phyloP scores from a whole-genome alignment of 2,888 invertebrate genomes.

The Anoplius nigerrimus region DNA sequence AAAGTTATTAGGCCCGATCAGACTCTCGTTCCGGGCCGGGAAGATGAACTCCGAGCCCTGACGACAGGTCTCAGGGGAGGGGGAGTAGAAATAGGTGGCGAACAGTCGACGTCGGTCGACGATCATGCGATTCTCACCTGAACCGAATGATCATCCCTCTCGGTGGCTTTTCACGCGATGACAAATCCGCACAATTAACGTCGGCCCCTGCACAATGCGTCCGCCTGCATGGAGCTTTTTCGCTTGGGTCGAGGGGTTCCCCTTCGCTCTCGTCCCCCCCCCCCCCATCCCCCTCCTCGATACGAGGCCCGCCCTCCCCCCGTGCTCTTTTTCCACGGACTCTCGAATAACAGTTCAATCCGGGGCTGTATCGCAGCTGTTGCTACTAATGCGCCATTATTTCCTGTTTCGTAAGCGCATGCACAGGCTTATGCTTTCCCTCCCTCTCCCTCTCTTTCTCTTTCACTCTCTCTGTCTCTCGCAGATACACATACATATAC shows the following conservation, averaged over 20 bases:
- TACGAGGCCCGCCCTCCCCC: background rate
- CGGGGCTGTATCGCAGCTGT: slow-evolving; percentile 68
- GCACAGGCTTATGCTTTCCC: background rate
- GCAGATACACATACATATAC: no score
- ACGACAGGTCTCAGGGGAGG: background rate
- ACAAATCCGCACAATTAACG: slow-evolving; percentile 69
- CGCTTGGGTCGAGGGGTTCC: slow-evolving; percentile 20
- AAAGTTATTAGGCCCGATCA: no score
- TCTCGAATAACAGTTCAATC: slow-evolving; percentile 69
- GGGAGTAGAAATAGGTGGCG: no score
- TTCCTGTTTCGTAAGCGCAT: slow-evolving; percentile 58
- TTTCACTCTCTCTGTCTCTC: no score
- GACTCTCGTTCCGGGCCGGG: no score
- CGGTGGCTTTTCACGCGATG: slow-evolving; percentile 57
- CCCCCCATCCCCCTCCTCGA: no score
- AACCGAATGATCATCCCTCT: slow-evolving; percentile 9
- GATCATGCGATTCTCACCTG: slow-evolving; percentile 16
- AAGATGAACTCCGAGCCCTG: no score
- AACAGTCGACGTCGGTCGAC: background rate
- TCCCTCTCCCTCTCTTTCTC: no score
- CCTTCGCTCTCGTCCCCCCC: slow-evolving; percentile 7
- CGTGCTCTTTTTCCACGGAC: slow-evolving; percentile 36
- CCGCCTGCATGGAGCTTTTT: slow-evolving; percentile 23
- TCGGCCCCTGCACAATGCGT: slow-evolving; percentile 50
- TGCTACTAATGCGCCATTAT: slow-evolving; percentile 67